Conservation (phyloP, 2,113 vertebrate genomes). For the Orthonyx spaldingii region DNA sequence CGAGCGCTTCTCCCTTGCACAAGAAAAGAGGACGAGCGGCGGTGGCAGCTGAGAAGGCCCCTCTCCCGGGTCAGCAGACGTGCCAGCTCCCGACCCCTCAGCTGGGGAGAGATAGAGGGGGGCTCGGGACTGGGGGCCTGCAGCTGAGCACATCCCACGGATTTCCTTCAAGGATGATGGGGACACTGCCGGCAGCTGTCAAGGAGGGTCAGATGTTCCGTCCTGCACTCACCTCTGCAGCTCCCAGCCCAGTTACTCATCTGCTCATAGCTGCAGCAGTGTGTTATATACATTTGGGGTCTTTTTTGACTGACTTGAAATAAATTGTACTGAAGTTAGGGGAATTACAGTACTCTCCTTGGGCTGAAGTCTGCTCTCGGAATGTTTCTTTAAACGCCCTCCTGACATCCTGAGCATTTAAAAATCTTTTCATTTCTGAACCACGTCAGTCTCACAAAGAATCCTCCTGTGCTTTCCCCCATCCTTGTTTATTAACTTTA, state of each 20-base stretch:
- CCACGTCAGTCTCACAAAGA: neutral
- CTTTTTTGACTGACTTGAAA: slow-evolving; percentile 34
- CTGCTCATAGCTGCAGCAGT: neutral
- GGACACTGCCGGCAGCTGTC: neutral
- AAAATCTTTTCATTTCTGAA: slow-evolving; percentile 1
- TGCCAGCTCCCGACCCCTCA: neutral
- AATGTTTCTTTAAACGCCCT: neutral
- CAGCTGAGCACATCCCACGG: neutral
- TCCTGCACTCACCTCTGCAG: neutral
- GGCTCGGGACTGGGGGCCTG: fast-evolving
- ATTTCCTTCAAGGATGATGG: neutral
- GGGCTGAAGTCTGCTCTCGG: neutral
- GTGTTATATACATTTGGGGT: slow-evolving; percentile 16
- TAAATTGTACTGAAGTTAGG: slow-evolving; percentile 55
- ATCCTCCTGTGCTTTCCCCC: neutral
- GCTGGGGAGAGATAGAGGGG: neutral
- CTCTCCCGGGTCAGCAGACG: neutral
- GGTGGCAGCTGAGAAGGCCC: fast-evolving
- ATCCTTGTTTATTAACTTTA: slow-evolving; percentile 1
- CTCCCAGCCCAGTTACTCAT: neutral
- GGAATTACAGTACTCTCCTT: neutral
- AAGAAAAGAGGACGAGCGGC: neutral
- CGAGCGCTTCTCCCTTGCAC: neutral
- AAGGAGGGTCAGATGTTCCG: neutral
- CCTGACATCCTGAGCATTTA: slow-evolving; percentile 10